Conservation (phyloP, 1,140 invertebrate genomes). For the Lordiphosa collinella region DNA sequence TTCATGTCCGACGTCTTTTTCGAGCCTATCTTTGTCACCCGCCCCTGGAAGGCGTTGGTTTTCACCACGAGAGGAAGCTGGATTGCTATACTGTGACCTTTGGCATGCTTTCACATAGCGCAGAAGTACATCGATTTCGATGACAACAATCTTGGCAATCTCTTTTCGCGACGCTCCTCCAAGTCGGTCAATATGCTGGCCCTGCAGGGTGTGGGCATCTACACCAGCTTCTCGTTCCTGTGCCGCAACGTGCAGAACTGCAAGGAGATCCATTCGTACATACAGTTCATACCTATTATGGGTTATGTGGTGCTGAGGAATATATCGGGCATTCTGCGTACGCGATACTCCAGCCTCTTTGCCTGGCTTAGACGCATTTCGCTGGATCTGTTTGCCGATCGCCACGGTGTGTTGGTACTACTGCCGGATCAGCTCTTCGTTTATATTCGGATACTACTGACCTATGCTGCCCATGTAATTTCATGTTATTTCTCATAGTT, state of each 20-base stretch:
- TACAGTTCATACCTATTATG: no score
- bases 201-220: slow-evolving; percentile 86
- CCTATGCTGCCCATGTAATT: slow-evolving; percentile 91
- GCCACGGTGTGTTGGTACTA: slow-evolving; percentile 94
- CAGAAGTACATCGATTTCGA: slow-evolving; percentile 89
- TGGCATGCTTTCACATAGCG: slow-evolving; percentile 90
- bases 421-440: slow-evolving; percentile 94
- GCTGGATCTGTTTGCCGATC: no score
- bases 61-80: slow-evolving; percentile 97
- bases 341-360: no score
- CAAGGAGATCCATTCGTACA: no score
- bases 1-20: slow-evolving; percentile 94
- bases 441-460: slow-evolving; percentile 92
- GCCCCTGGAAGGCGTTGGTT: slow-evolving; percentile 97
- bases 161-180: slow-evolving; percentile 86
- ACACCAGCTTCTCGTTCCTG: slow-evolving; percentile 90
- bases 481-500: slow-evolving; percentile 91
- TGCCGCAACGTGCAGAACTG: no score
- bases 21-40: slow-evolving; percentile 96
- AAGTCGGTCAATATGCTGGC: slow-evolving; percentile 86
- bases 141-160: slow-evolving; percentile 91
- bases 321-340: no score
- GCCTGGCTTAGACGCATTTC: no score
- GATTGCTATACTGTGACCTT: slow-evolving; percentile 94
- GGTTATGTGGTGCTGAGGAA: no score